A percentile compares a stretch with the other conserved stretches of the same genome.
These are phyloP conservation scores for Pseudomyrmex concolor DNA, from an alignment of 1,140 invertebrate genomes.

Conservation along the genomic window DNA sequence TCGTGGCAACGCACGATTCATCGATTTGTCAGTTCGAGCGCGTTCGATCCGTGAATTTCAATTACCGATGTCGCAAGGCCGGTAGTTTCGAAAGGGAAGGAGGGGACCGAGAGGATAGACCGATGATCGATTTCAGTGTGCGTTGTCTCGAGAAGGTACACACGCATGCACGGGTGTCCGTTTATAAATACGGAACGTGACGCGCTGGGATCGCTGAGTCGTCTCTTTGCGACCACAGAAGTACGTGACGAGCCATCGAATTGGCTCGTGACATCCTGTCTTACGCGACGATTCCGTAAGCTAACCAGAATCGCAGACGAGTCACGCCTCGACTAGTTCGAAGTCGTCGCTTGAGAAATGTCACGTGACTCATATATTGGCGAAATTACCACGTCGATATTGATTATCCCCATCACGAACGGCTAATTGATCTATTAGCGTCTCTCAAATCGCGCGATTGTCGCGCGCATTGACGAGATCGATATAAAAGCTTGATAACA, in stretches of 20 bases:
- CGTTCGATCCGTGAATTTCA: background rate
- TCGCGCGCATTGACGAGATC: no score
- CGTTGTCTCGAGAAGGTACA: slow-evolving; percentile 25
- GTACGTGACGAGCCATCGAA: slow-evolving; percentile 69
- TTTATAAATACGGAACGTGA: slow-evolving; percentile 53
- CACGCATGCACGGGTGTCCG: background rate
- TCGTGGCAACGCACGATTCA: background rate
- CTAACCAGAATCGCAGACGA: slow-evolving; percentile 38
- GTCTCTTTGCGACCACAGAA: slow-evolving; percentile 50
- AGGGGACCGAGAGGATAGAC: background rate
- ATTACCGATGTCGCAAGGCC: background rate
- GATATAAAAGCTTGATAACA: no score
- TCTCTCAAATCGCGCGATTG: background rate
- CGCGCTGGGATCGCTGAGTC: slow-evolving; percentile 38
- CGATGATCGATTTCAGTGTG: slow-evolving; percentile 45
- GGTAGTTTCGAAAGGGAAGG: no score
- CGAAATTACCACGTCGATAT: slow-evolving; percentile 22
- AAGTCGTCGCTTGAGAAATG: background rate
- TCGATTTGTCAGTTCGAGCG: slow-evolving; percentile 1
- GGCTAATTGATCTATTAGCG: background rate
- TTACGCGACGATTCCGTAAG: slow-evolving; percentile 47
- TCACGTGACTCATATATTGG: background rate
- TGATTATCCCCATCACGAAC: background rate
- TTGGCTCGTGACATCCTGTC: slow-evolving; percentile 72
- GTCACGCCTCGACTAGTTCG: slow-evolving; percentile 50